Conservation (phyloP, 2,888 invertebrate genomes). For the Philereme transversata region DNA sequence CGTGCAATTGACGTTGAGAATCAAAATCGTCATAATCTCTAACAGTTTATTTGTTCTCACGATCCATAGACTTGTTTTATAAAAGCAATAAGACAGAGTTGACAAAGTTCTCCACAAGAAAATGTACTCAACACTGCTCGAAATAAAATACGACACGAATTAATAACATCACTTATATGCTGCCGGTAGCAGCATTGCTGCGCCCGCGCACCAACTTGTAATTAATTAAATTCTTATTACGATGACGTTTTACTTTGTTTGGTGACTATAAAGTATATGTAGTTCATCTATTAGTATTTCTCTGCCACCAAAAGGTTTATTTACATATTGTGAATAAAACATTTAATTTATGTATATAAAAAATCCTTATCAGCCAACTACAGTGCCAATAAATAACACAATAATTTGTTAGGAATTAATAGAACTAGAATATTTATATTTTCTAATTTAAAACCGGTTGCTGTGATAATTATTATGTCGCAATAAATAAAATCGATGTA, state of each 20-base stretch:
- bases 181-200: constrained; percentile 11
- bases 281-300: no score
- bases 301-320: no score
- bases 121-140: not conserved
- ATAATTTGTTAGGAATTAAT: not conserved
- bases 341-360: no score
- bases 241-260: constrained; percentile 4
- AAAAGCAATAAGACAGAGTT: constrained; percentile 4
- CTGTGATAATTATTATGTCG: constrained; percentile 24
- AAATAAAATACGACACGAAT: constrained; percentile 7
- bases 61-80: not conserved
- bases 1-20: constrained; percentile 39
- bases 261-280: not conserved
- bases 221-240: constrained; percentile 41
- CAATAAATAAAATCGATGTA: constrained; percentile 27
- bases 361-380: not conserved
- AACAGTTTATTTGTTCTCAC: not conserved
- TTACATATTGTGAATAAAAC: no score
- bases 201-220: constrained; percentile 41
- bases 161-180: constrained; percentile 5
- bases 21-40: not conserved
- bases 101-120: constrained; percentile 4
- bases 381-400: not conserved
- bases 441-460: constrained; percentile 6
- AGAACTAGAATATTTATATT: constrained; percentile 1